Base-by-base conservation (phyloP, 2,888 invertebrate genomes). In the Brachyopa scutellaris region DNA sequence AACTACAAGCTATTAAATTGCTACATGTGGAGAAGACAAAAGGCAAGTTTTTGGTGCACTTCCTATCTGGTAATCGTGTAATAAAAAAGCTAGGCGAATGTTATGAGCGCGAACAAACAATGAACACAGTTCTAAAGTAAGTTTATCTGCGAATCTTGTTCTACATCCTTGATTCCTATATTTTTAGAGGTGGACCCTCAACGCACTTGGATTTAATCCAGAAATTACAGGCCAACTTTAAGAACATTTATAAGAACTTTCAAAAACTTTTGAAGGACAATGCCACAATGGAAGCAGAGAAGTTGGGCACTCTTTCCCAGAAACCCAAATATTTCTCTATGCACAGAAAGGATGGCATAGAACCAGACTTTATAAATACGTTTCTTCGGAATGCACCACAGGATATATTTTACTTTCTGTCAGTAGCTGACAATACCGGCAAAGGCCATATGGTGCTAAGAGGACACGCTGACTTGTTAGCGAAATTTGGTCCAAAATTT, bases 41-140 rank as follows among this genome's bases (percentile, higher is more conserved):
- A 87, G 92, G 93, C 3, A 93, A 93, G 87, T 92, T 92, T 0
- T 91, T 93, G 55, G 89, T 95, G 0, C 92, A 93, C 86, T 97
- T 97, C 89, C 88, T 96, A 2, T 94, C 94, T 1, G 97, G 97
- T 0, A 92, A 93, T 76, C 91, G 97, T 84, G 94, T 96, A 0
- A 87, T 93, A 0, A 92, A 91, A 38, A 92, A 93, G 53, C 91
- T 96, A 45, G 92, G 93, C 9, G 88, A 91, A 7, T 93, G 93
- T 90, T 91, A 94, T 62, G 91, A 93, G 8, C 92, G 95, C 15
- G 96, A 97, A 88, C 93, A 92, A 84, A 91, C 93, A 72, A 88
- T 97, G 11, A 95, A 94, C 36, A 90, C 88, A 2, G 87, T 95
- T 17, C 91, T 97, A 1, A 96, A 95, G 96, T 96, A 92, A 91